Evolutionary conservation across 30 jellyfish, hydroid and myxozoan species (phyloP), one percentile per base, ranked within the genome.

Genomic region (Turritopsis dohrnii): DNA sequence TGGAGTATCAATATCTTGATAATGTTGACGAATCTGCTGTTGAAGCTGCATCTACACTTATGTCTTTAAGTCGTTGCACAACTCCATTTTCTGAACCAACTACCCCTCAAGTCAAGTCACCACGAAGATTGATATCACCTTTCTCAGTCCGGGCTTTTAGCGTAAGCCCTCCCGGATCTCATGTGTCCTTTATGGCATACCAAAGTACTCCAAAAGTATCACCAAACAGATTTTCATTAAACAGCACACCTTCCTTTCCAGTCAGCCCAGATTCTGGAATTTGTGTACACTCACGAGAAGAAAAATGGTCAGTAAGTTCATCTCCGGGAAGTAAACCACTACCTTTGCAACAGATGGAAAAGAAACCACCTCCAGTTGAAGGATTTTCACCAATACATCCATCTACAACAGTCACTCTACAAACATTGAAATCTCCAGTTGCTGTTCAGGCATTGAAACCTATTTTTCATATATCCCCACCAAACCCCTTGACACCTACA

Each of bases 201-300:
- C 92, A 86, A 71, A 93, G 98, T 86, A 93, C 98, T n/a, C 98
- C 98, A 0, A 87, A 87, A 53, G 71, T 77, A 19, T 65, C 94
- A 52, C 87, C 95, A 25, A 89, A 87, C 22, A 30, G 95, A 71
- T 30, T 83, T 18, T 80, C 97, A 18, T 90, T 83, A 31, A 81
- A 75, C 74, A 72, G 89, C 21, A 83, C 86, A 8, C 87, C 89
- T 21, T 83, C 89, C 0, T 83, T 69, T 28, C 89, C 89, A 18
- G 82, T 83, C n/a, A 86, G 96, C 75, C 97, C 98, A 24, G 98
- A 93, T 73, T 93, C 98, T 53, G 98, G 98, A 21, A 93, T 93
- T 26, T 93, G 94, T 41, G 19, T 82, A n/a, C n/a, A 26, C 9
- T 21, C 71, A 17, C 89, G 81, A 9, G 89, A 82, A 24, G 89